Evolutionary conservation across 2,113 vertebrate species (phyloP).

Genomic region (Hippolais icterina): DNA sequence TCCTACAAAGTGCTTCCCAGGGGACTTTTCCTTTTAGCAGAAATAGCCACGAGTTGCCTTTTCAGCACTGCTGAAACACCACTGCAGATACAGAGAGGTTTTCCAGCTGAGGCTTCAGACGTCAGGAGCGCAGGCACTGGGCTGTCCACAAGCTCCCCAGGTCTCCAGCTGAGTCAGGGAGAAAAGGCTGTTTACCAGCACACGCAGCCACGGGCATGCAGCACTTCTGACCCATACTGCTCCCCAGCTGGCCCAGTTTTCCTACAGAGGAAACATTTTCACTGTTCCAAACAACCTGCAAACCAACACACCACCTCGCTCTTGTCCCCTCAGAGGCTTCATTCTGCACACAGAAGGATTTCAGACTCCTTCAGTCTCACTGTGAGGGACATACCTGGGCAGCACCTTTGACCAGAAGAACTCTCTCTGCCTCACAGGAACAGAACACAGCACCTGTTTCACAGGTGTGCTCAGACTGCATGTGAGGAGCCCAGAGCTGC

Average conservation of each 20-base stretch:
- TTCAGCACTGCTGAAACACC: not conserved
- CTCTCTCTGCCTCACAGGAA: not conserved
- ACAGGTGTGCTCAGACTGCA: not conserved
- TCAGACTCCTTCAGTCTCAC: not conserved
- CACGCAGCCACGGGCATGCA: not conserved
- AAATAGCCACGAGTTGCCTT: not conserved
- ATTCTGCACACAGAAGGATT: fast-evolving
- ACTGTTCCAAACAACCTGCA: not conserved
- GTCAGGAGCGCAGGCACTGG: fast-evolving
- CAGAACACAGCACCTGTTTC: not conserved
- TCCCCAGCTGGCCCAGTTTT: not conserved
- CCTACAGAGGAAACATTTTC: not conserved
- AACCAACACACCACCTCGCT: not conserved
- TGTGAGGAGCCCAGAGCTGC: not conserved
- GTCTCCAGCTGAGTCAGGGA: not conserved
- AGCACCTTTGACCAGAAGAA: not conserved
- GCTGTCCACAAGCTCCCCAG: not conserved
- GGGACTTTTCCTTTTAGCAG: slow-evolving; percentile 21
- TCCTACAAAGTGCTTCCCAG: not conserved
- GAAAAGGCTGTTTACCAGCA: not conserved
- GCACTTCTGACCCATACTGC: not conserved
- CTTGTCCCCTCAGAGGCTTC: not conserved
- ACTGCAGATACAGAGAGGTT: not conserved
- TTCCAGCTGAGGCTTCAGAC: not conserved
- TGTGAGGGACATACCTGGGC: fast-evolving